Evolutionary conservation across 2,113 vertebrate genomes (phyloP), one percentile per base, ranked within the genome.

Genomic region (Lasiurus borealis): DNA sequence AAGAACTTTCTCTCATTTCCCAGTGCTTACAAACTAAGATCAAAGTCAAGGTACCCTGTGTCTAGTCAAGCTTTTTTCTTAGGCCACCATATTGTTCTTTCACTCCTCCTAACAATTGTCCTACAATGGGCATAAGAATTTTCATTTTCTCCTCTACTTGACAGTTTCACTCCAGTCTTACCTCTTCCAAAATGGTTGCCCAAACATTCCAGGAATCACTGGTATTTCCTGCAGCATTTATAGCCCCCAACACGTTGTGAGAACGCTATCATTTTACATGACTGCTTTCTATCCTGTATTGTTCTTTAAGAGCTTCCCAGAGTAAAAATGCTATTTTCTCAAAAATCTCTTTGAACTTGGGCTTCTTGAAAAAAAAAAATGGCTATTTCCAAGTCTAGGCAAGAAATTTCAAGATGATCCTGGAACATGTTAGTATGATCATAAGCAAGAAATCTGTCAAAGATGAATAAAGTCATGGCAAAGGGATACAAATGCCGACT

Each of bases 361-460:
- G 8, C 19, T 88, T n/a, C 71, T 88, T 91, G 31, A 87, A 78
- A 78, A 88, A 93, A 86, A 31, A 88, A 93, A 86, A 31, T 46
- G 34, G 66, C 25, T 40, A 68, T 69, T 64, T 57, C 23, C 68
- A 96, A 89, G 25, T 73, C 48, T 86, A 50, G 59, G 8, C 11
- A 90, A 91, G 83, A 95, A 85, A 94, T 87, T 90, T 76, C 52
- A 85, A 81, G 71, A 85, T 64, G 21, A 81, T 44, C 54, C 85
- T 89, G 76, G 72, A n/a, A 89, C 21, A 95, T 77, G 77, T 71
- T 50, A 36, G 18, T 44, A 16, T 85, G 62, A 40, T 21, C 14
- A 54, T 48, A 86, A 93, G 68, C 69, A 93, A 80, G 14, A 93
- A 85, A 66, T 23, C 82, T 66, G 73, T 25, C 66, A 95, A 94